Evolutionary conservation across 1,140 invertebrate species (phyloP), one percentile per base, ranked within the genome.

Genomic region (Paraescarpia echinospica): DNA sequence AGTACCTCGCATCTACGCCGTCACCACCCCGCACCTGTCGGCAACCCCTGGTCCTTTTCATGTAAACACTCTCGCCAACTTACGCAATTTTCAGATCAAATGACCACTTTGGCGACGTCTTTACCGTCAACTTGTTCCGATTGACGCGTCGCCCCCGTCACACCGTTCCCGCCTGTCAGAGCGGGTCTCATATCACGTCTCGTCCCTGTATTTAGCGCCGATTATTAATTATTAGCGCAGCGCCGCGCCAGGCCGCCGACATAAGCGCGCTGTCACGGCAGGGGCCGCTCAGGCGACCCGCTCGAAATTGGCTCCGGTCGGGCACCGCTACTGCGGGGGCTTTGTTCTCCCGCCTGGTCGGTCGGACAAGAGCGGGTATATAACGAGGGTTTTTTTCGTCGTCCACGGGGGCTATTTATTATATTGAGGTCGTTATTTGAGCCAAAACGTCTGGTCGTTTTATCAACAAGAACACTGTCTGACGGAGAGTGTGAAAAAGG

Each of bases 1-100:
- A 27, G 18, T 31, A 77, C 27, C 41, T 41, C 41, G 4, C 41
- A 41, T 12, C 41, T 12, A 41, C 41, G 4, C 41, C 41, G 41
- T 12, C 41, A 12, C 41, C 41, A 41, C 41, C 4, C 12, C 41
- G 41, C 41, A 41, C 59, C 59, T 12, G 59, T 77, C 59, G 59
- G 59, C 59, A 77, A 0, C 27, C 8, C 59, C 12, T 31, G 59
- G 2, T 12, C 22, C 59, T 2, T 77, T 77, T 77, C 59, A 77
- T 22, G 59, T 77, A 22, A 77, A 6, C 59, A 77, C 59, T 77
- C 59, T 77, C 59, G 14, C 59, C 59, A 77, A 77, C 59, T 77
- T 77, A 77, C 59, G 59, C 59, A 77, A 77, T 77, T 77, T 77
- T 77, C 59, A 77, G 59, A 77, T 77, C 59, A 77, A 77, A 77